Percentiles rank a stretch among this genome's conserved stretches.
Evolutionary conservation across 1,140 invertebrate species (phyloP).

Genomic region (Drosophila littoralis): DNA sequence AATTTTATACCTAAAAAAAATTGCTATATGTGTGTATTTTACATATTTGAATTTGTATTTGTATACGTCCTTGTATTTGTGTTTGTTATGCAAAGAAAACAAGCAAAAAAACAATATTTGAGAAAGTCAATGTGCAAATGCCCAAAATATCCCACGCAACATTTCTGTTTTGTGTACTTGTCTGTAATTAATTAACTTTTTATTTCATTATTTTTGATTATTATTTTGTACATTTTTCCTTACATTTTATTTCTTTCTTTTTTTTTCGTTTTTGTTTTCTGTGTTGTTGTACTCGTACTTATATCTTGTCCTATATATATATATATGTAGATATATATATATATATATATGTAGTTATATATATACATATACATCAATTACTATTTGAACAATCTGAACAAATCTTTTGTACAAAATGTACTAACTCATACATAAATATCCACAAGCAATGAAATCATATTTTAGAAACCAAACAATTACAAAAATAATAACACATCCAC

Average conservation of each 20-base stretch:
- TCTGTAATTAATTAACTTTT: slow-evolving; percentile 63
- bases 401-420: slow-evolving; percentile 29
- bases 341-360: slow-evolving; percentile 3
- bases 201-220: slow-evolving; percentile 53
- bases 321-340: not conserved
- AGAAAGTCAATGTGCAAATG: slow-evolving; percentile 58
- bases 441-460: slow-evolving; percentile 31
- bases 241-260: slow-evolving; percentile 47
- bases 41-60: slow-evolving; percentile 28
- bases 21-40: slow-evolving; percentile 37
- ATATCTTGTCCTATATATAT: slow-evolving; percentile 10
- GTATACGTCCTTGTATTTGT: slow-evolving; percentile 45
- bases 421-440: slow-evolving; percentile 19
- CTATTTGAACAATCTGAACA: slow-evolving; percentile 16
- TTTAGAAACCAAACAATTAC: slow-evolving; percentile 3
- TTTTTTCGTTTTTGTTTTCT: slow-evolving; percentile 68
- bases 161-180: slow-evolving; percentile 58
- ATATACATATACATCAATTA: not conserved
- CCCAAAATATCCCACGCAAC: slow-evolving; percentile 21
- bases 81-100: slow-evolving; percentile 44
- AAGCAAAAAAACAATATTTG: slow-evolving; percentile 25
- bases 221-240: slow-evolving; percentile 51
- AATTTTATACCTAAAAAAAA: slow-evolving; percentile 18
- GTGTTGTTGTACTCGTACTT: slow-evolving; percentile 68
- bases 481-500: slow-evolving; percentile 14